Base-by-base conservation (phyloP, 1,140 invertebrate genomes). In the fruit fly (Drosophila melanogaster) region DNA sequence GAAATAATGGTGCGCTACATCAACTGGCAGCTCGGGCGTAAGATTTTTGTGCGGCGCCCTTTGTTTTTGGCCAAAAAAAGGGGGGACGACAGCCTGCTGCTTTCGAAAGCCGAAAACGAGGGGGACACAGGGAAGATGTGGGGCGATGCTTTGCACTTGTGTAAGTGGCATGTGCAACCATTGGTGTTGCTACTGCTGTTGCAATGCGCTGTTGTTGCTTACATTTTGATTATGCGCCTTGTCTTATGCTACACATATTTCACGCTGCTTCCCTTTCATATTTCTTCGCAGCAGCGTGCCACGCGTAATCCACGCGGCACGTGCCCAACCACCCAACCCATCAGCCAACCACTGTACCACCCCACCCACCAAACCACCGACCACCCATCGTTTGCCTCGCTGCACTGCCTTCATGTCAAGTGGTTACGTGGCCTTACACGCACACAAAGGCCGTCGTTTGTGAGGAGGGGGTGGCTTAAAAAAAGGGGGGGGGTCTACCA, bases 201-300 rank as follows among this genome's bases (percentile, higher is more conserved):
- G 33, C 12, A 2, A 6, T 37, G 14, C 15, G 35, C 33, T 58
- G 56, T 62, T 57, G 47, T 76, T 77, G 75, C 79, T 76, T 76
- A 77, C 77, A 49, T 89, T 84, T 89, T 87, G 83, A 89, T 87
- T 87, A 89, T 89, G 84, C 84, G 84, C 84, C 84, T 69, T 84
- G 84, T 90, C 85, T 84, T 89, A 80, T 89, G 84, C 85, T 77
- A 70, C 80, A 89, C 85, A 89, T 90, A 67, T 89, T 84, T 86
- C 81, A 89, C 46, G 79, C 84, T 65, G 70, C 66, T 81, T 81
- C 57, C 67, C 76, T 78, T 71, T 64, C 72, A 59, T 73, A 65
- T 66, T 71, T 71, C 46, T 43, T 62, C 55, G 38, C 58, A 60
- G 75, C 70, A 64, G 43, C 79, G 40, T 64, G 75, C 58, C 55